phyloP scores from a whole-genome alignment of 1,140 invertebrate genomes.

The Heliconius hewitsoni region DNA sequence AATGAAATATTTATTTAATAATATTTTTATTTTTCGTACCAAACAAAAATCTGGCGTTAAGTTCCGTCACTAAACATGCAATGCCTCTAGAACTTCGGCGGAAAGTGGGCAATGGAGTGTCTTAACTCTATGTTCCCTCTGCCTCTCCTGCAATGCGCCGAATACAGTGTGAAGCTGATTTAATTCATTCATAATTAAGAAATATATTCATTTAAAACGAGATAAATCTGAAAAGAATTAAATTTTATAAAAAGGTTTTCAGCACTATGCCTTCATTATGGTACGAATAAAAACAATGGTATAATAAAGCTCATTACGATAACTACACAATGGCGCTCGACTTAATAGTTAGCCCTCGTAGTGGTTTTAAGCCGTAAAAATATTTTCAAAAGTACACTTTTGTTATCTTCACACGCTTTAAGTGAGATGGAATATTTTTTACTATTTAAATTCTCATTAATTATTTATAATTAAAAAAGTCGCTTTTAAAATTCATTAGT shows the following conservation, averaged over 20 bases:
- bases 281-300: constrained; percentile 7
- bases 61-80: no score
- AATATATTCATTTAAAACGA: background rate
- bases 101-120: no score
- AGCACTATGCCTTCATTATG: constrained; percentile 12
- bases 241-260: constrained; percentile 1
- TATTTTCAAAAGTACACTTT: background rate
- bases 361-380: background rate
- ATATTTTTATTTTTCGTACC: no score
- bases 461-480: no score
- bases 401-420: background rate
- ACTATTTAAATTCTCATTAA: no score
- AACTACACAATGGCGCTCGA: background rate
- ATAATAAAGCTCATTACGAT: constrained; percentile 18
- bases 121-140: no score
- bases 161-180: background rate
- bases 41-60: no score
- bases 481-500: no score
- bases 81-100: no score
- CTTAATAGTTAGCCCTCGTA: background rate
- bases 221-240: background rate
- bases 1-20: no score
- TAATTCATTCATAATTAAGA: background rate
- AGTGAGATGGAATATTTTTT: background rate
- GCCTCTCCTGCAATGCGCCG: no score